phyloP scores from a whole-genome alignment of 2,888 invertebrate genomes.

The Ptychoptera contaminata region DNA sequence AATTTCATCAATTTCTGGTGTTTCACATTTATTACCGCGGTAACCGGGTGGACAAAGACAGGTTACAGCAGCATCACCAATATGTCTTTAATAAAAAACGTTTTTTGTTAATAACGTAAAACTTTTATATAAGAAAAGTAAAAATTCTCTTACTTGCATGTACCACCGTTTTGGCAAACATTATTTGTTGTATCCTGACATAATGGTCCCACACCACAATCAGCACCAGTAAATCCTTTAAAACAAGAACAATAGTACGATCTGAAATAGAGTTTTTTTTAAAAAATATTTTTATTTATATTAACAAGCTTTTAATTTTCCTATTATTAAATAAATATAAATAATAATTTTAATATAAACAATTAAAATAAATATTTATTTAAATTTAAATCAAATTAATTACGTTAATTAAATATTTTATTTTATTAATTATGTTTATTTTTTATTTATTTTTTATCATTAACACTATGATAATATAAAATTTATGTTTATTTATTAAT shows the following conservation, averaged over 20 bases:
- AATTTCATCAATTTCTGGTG: slow-evolving; percentile 32
- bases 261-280: slow-evolving; percentile 32
- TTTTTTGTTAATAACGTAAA: not conserved
- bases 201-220: slow-evolving; percentile 66
- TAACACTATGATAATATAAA: too few relatives aligned
- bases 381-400: not conserved
- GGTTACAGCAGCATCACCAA: slow-evolving; percentile 58
- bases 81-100: slow-evolving; percentile 40
- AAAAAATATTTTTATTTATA: too few relatives aligned
- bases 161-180: slow-evolving; percentile 68
- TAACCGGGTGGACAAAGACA: slow-evolving; percentile 52
- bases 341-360: not conserved
- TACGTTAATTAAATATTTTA: too few relatives aligned
- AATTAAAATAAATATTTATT: not conserved
- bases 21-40: slow-evolving; percentile 55
- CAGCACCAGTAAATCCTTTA: slow-evolving; percentile 57
- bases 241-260: slow-evolving; percentile 69
- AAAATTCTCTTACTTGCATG: slow-evolving; percentile 53
- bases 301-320: too few relatives aligned
- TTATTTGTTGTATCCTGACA: slow-evolving; percentile 48
- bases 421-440: too few relatives aligned
- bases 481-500: too few relatives aligned
- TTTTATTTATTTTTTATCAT: too few relatives aligned
- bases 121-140: not conserved
- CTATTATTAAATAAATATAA: not conserved